A percentile compares a stretch with the other conserved stretches of the same genome.
These are phyloP conservation scores for Drosophila nigrodunni DNA, from an alignment of 1,140 invertebrate species.

Conservation along the genomic window DNA sequence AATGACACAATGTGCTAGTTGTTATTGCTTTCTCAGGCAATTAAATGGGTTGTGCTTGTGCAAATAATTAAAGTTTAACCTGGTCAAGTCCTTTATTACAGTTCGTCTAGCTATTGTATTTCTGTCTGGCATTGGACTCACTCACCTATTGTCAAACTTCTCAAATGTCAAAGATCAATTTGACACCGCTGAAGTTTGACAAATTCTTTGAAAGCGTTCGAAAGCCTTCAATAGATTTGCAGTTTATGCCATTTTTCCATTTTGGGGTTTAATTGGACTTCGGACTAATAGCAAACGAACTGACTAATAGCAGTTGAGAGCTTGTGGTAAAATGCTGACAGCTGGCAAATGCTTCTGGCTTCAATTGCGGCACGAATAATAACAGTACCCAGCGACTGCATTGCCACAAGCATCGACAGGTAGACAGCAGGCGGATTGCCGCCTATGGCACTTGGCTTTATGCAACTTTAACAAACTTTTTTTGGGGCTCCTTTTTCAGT, in stretches of 20 bases:
- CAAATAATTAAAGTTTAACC: constrained; percentile 7
- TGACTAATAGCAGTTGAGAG: constrained; percentile 4
- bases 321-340: constrained; percentile 18
- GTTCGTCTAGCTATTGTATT: neutral
- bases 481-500: constrained; percentile 7
- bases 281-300: neutral
- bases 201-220: neutral
- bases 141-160: too few species aligned
- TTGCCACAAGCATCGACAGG: constrained; percentile 15
- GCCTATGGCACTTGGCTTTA: constrained; percentile 41
- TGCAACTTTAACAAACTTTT: constrained; percentile 43
- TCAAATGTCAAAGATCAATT: constrained; percentile 2
- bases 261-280: constrained; percentile 2
- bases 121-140: neutral
- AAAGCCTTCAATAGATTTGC: neutral
- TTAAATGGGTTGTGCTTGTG: constrained; percentile 25
- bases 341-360: constrained; percentile 5
- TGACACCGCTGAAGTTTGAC: neutral
- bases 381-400: constrained; percentile 2
- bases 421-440: neutral
- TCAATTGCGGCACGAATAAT: neutral
- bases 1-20: constrained; percentile 8
- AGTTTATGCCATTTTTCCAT: neutral
- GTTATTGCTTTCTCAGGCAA: constrained; percentile 11
- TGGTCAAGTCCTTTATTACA: constrained; percentile 1